Percentiles rank a stretch among this genome's conserved stretches.
Conservation (phyloP, 92 coral and sea anemone genomes). For the Diadumene lineata region DNA sequence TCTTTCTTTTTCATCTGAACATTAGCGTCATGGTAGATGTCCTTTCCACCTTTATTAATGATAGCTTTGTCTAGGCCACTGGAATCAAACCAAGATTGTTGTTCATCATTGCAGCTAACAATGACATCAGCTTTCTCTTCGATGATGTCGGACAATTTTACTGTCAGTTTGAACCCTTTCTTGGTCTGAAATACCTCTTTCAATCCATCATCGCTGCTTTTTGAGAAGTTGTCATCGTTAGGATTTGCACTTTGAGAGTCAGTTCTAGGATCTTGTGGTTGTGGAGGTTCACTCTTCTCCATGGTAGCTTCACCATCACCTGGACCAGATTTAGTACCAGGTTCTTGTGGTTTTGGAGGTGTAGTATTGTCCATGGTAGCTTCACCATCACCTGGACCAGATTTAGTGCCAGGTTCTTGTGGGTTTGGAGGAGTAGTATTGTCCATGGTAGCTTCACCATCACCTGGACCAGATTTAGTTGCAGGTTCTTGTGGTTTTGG, state of each 20-base stretch:
- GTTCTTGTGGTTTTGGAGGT: too few relatives aligned
- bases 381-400: too few relatives aligned
- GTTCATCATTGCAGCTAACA: constrained; percentile 71
- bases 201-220: background rate
- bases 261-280: too few relatives aligned
- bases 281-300: too few relatives aligned
- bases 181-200: background rate
- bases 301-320: too few relatives aligned
- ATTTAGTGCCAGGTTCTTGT: too few relatives aligned
- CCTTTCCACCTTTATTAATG: constrained; percentile 65
- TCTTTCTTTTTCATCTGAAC: constrained; percentile 5
- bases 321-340: too few relatives aligned
- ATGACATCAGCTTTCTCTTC: constrained; percentile 68
- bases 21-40: constrained; percentile 48
- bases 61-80: constrained; percentile 52
- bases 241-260: background rate
- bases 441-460: too few relatives aligned
- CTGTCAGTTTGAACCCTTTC: constrained; percentile 42
- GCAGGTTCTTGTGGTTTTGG: too few relatives aligned
- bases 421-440: too few relatives aligned
- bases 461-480: too few relatives aligned
- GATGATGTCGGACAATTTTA: constrained; percentile 65
- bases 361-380: too few relatives aligned
- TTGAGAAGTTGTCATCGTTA: background rate
- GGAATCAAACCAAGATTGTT: constrained; percentile 35